A percentile compares a stretch with the other conserved stretches of the same genome.
phyloP scores from a whole-genome alignment of 2,797 vertebrate genomes.

The Tadarida brasiliensis region DNA sequence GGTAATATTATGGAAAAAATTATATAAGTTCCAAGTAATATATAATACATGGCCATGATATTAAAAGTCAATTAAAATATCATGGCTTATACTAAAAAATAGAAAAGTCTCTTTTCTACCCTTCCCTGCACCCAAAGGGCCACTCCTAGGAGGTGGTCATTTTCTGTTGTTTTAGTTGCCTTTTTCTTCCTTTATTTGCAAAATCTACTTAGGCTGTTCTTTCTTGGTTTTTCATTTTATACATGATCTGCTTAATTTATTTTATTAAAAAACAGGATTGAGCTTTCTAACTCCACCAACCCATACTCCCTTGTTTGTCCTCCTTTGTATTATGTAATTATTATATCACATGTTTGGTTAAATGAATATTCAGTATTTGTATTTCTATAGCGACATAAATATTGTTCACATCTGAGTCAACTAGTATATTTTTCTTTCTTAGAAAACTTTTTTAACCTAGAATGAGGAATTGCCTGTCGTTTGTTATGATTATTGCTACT shows the following conservation, averaged over 20 bases:
- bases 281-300: not conserved
- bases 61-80: constrained; percentile 4
- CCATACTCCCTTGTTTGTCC: not conserved
- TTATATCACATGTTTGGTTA: not conserved
- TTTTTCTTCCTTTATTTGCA: not conserved
- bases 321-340: not conserved
- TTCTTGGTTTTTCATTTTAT: constrained; percentile 24
- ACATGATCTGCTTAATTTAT: not conserved
- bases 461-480: not conserved
- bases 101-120: not conserved
- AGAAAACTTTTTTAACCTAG: not conserved
- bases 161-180: not conserved
- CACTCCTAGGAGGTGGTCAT: not conserved
- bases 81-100: not conserved
- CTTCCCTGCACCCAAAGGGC: not conserved
- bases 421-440: not conserved
- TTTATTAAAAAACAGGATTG: not conserved
- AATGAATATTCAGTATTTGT: constrained; percentile 29
- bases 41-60: not conserved
- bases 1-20: not conserved
- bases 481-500: not conserved
- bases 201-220: not conserved
- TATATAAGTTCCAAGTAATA: not conserved
- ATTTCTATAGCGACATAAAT: constrained; percentile 23
- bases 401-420: constrained; percentile 11